Percentiles rank a stretch among this genome's conserved stretches.
phyloP scores from a whole-genome alignment of 2,797 vertebrate genomes.

The Danio aesculapii region DNA sequence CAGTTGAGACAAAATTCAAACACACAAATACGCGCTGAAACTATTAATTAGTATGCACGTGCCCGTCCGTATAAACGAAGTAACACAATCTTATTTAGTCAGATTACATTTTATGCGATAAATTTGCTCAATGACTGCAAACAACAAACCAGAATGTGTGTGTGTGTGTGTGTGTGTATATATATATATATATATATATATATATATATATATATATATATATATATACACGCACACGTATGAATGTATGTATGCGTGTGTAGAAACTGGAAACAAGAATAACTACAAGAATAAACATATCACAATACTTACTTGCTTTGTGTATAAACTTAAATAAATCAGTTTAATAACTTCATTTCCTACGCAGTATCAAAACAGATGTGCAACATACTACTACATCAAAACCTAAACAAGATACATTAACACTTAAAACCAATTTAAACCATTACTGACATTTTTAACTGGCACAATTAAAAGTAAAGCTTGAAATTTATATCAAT shows the following conservation, averaged over 20 bases:
- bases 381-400: not conserved
- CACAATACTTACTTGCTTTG: not conserved
- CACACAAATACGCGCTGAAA: constrained; percentile 11
- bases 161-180: too few species aligned
- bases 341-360: not conserved
- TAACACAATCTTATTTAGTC: not conserved
- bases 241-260: too few species aligned
- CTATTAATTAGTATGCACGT: not conserved
- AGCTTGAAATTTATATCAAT: not conserved
- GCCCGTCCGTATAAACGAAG: not conserved
- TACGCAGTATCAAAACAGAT: not conserved
- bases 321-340: not conserved
- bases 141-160: too few species aligned
- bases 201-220: too few species aligned
- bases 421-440: not conserved
- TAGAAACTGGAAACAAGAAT: not conserved
- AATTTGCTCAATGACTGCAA: too few species aligned
- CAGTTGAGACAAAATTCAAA: constrained; percentile 66
- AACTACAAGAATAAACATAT: not conserved
- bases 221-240: too few species aligned
- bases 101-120: not conserved
- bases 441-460: not conserved
- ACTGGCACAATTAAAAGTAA: not conserved
- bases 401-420: not conserved
- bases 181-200: too few species aligned